Base-by-base conservation (phyloP, 1,140 invertebrate genomes). In the Drusus annulatus region DNA sequence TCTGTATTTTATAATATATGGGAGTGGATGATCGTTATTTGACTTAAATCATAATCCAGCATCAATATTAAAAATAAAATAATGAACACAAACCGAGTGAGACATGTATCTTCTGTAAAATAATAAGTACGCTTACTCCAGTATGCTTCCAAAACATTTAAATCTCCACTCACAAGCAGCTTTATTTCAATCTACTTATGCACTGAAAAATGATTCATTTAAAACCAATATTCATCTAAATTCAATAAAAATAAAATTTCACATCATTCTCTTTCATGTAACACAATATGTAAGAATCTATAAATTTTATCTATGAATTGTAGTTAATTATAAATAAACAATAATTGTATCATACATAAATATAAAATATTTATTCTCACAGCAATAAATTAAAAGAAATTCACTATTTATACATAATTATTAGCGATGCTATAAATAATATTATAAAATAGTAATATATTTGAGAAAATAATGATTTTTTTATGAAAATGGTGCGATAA, bases 301-400 rank as follows among this genome's bases (percentile, higher is more conserved):
- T 65, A n/a, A 65, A 65, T 31, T 65, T 21, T 65, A 65, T 21
- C 62, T 45, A 45, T 45, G 25, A 28, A 28, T 5, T 28, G 25
- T 45, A 45, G 36, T 45, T 45, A 45, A 45, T 65, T 65, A 65
- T 65, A 16, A 25, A 65, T 65, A 65, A 31, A 65, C 3, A 63
- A 65, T 19, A 79, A 36, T 65, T 80, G 54, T 52, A 81, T 28
- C 31, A 52, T 76, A 68, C 21, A 25, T 52, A 63, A 75, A 36
- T 76, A 80, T 81, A 36, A 79, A 81, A 17, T 65, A 73, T 74
- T 80, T 68, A 80, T 83, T 83, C 76, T 76, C 79, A 83, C 82
- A 80, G 82, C 82, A 83, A 83, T 83, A 83, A 83, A 83, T 54
- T 73, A 78, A 80, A 76, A 76, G 73, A 75, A 75, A 71, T 78